Evolutionary conservation across 1,140 invertebrate species (phyloP).

Genomic region (Sminthurides bifidus): DNA sequence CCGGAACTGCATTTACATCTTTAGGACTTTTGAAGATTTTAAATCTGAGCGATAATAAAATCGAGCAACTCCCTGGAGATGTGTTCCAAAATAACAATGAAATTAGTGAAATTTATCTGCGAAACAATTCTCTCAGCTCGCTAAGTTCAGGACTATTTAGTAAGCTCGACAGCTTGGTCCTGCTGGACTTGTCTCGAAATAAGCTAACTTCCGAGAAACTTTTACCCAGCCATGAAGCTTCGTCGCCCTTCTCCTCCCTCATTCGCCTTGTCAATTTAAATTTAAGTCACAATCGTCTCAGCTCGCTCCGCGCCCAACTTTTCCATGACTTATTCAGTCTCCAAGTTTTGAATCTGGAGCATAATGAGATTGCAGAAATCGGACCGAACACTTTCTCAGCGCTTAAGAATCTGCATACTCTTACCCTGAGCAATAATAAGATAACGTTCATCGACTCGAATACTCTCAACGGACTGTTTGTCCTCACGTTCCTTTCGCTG

Average conservation of each 20-base stretch:
- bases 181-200: constrained; percentile 76
- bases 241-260: constrained; percentile 57
- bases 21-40: constrained; percentile 64
- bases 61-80: constrained; percentile 67
- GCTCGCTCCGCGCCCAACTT: constrained; percentile 57
- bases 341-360: constrained; percentile 65
- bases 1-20: constrained; percentile 62
- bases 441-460: constrained; percentile 57
- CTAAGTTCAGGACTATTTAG: constrained; percentile 65
- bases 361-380: constrained; percentile 65
- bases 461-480: constrained; percentile 63
- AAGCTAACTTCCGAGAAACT: constrained; percentile 63
- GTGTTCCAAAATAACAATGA: constrained; percentile 63
- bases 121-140: constrained; percentile 75
- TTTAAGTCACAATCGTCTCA: constrained; percentile 69
- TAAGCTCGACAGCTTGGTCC: constrained; percentile 66
- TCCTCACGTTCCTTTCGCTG: constrained; percentile 60
- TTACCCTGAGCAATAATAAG: constrained; percentile 65
- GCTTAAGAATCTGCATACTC: constrained; percentile 69
- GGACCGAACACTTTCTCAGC: constrained; percentile 66
- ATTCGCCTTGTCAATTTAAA: constrained; percentile 74
- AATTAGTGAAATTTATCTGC: constrained; percentile 70
- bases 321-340: constrained; percentile 71
- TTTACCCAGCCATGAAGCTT: no score
- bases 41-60: constrained; percentile 72